Evolutionary conservation across 2,888 invertebrate genomes (phyloP).

Genomic region (Agrilus biguttatus): DNA sequence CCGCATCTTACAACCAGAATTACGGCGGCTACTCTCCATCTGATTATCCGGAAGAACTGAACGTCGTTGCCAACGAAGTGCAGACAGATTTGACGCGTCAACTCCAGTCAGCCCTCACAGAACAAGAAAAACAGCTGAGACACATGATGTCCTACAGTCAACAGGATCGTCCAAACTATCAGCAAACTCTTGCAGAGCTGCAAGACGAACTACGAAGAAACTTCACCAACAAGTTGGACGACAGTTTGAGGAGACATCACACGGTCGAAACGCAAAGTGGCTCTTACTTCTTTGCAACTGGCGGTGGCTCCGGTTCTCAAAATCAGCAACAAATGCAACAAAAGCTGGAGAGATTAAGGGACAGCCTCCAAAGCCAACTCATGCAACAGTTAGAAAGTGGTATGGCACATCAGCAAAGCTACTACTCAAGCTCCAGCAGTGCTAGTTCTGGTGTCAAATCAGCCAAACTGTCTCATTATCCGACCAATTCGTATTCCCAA

Average conservation of each 20-base stretch:
- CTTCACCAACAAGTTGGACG: slow-evolving; percentile 21
- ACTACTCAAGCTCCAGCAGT: slow-evolving; percentile 15
- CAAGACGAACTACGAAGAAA: slow-evolving; percentile 25
- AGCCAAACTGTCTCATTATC: slow-evolving; percentile 15
- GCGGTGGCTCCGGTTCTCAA: slow-evolving; percentile 11
- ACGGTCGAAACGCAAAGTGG: slow-evolving; percentile 13
- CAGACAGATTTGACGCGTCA: slow-evolving; percentile 21
- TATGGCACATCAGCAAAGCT: slow-evolving; percentile 15
- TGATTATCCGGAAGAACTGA: too few relatives aligned
- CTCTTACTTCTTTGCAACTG: slow-evolving; percentile 13
- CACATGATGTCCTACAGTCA: slow-evolving; percentile 10
- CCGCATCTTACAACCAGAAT: background rate
- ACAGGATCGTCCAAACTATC: slow-evolving; percentile 11
- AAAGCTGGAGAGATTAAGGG: slow-evolving; percentile 19
- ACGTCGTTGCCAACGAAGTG: slow-evolving; percentile 4
- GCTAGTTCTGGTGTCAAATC: slow-evolving; percentile 10
- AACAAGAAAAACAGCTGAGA: slow-evolving; percentile 10
- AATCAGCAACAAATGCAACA: slow-evolving; percentile 13
- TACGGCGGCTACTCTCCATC: background rate
- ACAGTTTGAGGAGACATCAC: slow-evolving; percentile 13
- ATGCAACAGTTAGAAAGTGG: slow-evolving; percentile 24
- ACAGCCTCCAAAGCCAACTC: slow-evolving; percentile 23
- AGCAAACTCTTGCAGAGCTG: slow-evolving; percentile 18
- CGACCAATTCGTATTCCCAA: slow-evolving; percentile 1
- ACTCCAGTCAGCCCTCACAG: slow-evolving; percentile 17